Evolutionary conservation across 2,113 vertebrate species (phyloP).

Genomic region (Sorex fumeus): DNA sequence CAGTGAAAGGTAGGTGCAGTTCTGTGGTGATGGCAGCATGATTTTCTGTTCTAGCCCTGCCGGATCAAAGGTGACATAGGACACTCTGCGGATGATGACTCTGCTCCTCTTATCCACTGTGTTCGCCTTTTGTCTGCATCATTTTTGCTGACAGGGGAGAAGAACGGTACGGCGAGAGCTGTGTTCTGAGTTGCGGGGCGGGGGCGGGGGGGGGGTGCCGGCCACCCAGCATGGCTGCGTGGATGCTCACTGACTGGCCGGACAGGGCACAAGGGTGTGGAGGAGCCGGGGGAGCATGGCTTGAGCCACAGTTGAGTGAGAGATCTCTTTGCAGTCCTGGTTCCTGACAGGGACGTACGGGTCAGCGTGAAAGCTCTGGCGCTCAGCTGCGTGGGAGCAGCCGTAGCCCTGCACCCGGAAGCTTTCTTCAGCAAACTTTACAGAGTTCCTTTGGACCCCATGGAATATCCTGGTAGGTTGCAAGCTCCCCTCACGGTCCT

Average conservation of each 20-base stretch:
- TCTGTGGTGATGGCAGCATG: neutral
- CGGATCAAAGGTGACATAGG: slow-evolving; percentile 96
- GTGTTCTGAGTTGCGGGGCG: too few species aligned
- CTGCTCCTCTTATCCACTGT: slow-evolving; percentile 95
- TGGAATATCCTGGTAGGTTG: slow-evolving; percentile 89
- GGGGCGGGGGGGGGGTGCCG: too few species aligned
- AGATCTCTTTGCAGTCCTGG: slow-evolving; percentile 89
- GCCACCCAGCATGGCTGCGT: neutral
- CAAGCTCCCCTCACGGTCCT: neutral
- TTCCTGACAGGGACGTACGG: slow-evolving; percentile 96
- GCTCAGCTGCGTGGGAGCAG: slow-evolving; percentile 96
- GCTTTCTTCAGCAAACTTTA: slow-evolving; percentile 97
- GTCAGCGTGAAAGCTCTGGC: slow-evolving; percentile 99
- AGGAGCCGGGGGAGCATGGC: neutral
- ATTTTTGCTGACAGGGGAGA: slow-evolving; percentile 95
- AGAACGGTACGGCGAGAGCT: slow-evolving; percentile 89
- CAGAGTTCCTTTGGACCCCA: slow-evolving; percentile 90
- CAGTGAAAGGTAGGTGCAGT: neutral
- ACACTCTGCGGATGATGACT: slow-evolving; percentile 91
- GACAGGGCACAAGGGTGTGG: too few species aligned
- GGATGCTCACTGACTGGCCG: too few species aligned
- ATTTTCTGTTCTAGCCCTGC: slow-evolving; percentile 90
- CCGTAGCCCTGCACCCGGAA: slow-evolving; percentile 94
- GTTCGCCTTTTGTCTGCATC: slow-evolving; percentile 96
- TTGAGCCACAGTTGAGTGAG: neutral